These are phyloP conservation scores for Suricata suricatta DNA, from an alignment of 2,113 vertebrate genomes.

Conservation along the genomic window DNA sequence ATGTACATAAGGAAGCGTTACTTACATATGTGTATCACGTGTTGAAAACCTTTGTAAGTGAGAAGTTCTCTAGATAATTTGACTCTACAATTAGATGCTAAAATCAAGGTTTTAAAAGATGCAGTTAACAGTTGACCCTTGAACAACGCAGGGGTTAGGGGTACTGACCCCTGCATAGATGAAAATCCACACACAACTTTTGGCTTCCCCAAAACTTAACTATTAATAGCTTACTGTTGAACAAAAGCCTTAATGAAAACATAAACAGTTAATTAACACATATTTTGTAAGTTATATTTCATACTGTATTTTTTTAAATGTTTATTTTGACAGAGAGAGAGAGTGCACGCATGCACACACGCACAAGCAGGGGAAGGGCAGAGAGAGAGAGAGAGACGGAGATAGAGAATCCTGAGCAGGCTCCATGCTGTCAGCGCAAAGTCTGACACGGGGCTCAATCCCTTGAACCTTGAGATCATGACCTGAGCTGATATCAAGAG, in stretches of 20 bases:
- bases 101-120: slow-evolving; percentile 26
- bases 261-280: neutral
- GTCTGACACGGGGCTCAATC: no score
- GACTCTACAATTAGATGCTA: neutral
- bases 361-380: no score
- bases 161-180: neutral
- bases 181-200: neutral
- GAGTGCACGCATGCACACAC: no score
- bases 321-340: no score
- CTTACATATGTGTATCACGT: neutral
- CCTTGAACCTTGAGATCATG: no score
- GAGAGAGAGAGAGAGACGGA: no score
- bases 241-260: neutral
- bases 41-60: slow-evolving; percentile 3
- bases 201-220: neutral
- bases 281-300: neutral
- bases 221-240: neutral
- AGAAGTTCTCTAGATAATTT: slow-evolving; percentile 22
- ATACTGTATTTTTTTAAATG: neutral
- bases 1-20: neutral
- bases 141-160: neutral
- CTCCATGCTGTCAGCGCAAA: no score
- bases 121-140: neutral
- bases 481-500: no score
- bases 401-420: no score